These are phyloP conservation scores for Pterophyllum scalare DNA, from an alignment of 2,113 vertebrate species.

Conservation along the genomic window DNA sequence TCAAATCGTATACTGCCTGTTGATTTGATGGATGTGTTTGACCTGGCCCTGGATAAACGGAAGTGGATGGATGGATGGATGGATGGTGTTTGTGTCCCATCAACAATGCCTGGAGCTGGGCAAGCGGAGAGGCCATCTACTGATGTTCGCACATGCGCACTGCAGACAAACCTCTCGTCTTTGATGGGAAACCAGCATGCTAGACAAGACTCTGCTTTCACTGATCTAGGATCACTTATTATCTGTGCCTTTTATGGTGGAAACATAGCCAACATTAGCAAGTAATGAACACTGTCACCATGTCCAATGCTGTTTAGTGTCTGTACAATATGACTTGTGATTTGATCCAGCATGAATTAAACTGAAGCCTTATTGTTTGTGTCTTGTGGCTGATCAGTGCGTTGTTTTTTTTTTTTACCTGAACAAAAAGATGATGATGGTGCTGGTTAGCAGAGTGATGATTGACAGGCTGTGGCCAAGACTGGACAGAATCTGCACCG, in stretches of 20 bases:
- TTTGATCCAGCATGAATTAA: not conserved
- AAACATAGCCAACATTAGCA: not conserved
- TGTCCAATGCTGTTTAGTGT: not conserved
- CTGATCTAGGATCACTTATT: not conserved
- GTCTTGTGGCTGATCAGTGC: conserved; percentile 44
- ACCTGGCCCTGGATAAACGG: no score
- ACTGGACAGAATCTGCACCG: conserved; percentile 91
- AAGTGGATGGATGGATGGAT: no score
- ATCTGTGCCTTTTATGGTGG: not conserved
- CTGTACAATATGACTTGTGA: not conserved
- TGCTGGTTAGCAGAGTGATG: conserved; percentile 90
- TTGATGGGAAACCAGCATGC: not conserved
- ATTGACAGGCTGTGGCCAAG: conserved; percentile 96
- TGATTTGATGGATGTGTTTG: not conserved
- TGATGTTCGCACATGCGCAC: not conserved
- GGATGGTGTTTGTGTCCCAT: not conserved
- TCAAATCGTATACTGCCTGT: not conserved
- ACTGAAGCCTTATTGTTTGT: not conserved
- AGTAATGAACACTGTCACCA: not conserved
- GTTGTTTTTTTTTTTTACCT: conserved; percentile 87
- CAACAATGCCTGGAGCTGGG: not conserved
- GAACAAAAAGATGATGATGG: conserved; percentile 91
- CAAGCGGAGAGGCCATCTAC: not conserved
- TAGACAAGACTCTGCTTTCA: not conserved
- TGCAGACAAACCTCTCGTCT: not conserved